These are phyloP conservation scores for Babylonia areolata DNA, from an alignment of 1,140 invertebrate genomes.

Conservation along the genomic window DNA sequence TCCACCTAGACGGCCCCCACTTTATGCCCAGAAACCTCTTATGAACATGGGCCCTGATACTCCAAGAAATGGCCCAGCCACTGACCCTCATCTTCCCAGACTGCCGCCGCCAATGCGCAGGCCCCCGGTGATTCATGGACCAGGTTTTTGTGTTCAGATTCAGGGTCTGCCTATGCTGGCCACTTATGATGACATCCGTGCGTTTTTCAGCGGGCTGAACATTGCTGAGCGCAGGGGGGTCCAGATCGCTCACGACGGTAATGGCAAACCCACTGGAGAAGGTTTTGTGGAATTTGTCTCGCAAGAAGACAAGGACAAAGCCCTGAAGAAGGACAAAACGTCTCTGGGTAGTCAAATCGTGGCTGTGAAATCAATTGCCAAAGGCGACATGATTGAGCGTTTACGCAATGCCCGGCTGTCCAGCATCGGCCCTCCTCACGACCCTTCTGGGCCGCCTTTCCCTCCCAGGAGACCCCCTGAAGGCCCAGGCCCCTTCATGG, in stretches of 20 bases:
- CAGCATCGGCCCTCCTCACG: background rate
- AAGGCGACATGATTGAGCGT: slow-evolving; percentile 77
- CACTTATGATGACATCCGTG: slow-evolving; percentile 82
- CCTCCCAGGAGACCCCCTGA: background rate
- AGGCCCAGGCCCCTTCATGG: background rate
- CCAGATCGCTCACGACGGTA: slow-evolving; percentile 88
- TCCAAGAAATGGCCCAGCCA: background rate
- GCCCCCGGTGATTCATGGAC: background rate
- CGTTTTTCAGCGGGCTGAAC: slow-evolving; percentile 86
- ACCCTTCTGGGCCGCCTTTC: background rate
- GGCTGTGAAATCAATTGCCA: slow-evolving; percentile 81
- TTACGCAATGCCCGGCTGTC: slow-evolving; percentile 49
- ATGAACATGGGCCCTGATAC: background rate
- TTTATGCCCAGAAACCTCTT: background rate
- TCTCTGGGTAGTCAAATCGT: slow-evolving; percentile 75
- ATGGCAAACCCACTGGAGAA: slow-evolving; percentile 87
- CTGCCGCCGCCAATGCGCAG: background rate
- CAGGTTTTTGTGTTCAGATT: slow-evolving; percentile 47
- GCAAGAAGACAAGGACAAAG: slow-evolving; percentile 82
- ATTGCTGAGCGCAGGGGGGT: slow-evolving; percentile 87
- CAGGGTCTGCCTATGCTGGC: slow-evolving; percentile 61
- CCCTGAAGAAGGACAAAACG: slow-evolving; percentile 79
- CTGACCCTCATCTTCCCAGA: background rate
- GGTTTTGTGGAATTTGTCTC: slow-evolving; percentile 90
- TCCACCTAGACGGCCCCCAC: background rate